Percentiles rank a stretch among this genome's conserved stretches.
Evolutionary conservation across 2,888 invertebrate genomes (phyloP).

Genomic region (Stramonita haemastoma): DNA sequence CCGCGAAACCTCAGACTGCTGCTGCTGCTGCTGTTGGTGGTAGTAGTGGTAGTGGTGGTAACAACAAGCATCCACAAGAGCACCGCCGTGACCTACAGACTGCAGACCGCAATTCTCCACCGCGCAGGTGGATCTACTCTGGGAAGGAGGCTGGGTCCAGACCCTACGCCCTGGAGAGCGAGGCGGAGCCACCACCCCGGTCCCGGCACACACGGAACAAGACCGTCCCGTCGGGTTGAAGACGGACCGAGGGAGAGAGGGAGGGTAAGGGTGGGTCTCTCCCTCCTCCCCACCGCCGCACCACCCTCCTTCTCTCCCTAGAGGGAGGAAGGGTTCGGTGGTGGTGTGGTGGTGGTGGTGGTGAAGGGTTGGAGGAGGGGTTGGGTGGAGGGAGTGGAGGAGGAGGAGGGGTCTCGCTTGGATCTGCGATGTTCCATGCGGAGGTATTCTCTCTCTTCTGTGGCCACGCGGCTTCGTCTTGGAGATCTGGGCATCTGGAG

Average conservation of each 20-base stretch:
- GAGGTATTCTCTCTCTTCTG: constrained; percentile 41
- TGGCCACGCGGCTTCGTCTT: constrained; percentile 36
- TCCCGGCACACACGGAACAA: background rate
- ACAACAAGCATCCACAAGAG: no score
- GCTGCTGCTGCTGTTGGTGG: no score
- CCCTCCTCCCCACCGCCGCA: background rate
- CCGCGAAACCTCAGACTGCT: no score
- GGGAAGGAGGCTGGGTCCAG: background rate
- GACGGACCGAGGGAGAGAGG: background rate
- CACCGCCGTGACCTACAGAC: no score
- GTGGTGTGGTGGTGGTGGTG: background rate
- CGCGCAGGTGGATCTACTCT: no score
- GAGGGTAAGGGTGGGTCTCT: background rate
- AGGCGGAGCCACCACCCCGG: background rate
- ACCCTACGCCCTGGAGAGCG: no score
- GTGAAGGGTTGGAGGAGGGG: background rate
- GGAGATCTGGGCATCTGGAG: constrained; percentile 28
- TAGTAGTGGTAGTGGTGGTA: no score
- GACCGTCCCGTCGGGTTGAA: background rate
- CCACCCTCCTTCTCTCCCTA: background rate
- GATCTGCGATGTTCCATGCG: constrained; percentile 36
- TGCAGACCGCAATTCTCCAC: no score
- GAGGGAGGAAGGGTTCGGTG: background rate
- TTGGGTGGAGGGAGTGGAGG: background rate
- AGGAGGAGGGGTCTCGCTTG: background rate